phyloP scores from a whole-genome alignment of 92 coral and sea anemone species.

The Umimayanthus kanabou region DNA sequence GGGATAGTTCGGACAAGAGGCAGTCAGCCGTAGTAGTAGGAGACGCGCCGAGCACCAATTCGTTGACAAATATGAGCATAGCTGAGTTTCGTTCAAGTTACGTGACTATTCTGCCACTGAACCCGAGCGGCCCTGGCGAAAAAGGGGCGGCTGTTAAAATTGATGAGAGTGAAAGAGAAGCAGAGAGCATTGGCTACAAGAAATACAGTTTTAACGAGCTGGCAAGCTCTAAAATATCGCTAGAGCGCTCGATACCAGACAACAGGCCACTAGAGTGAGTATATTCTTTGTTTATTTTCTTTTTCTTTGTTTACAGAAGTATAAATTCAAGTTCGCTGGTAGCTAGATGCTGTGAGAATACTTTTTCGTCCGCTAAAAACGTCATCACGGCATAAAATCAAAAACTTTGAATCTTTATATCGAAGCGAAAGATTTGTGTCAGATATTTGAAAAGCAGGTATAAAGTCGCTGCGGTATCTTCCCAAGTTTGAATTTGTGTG shows the following conservation, averaged over 20 bases:
- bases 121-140: conserved; percentile 67
- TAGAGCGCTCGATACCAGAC: conserved; percentile 89
- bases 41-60: conserved; percentile 7
- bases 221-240: conserved; percentile 88
- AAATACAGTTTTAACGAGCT: conserved; percentile 88
- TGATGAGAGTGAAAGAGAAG: conserved; percentile 48
- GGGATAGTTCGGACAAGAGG: conserved; percentile 23
- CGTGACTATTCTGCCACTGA: conserved; percentile 62
- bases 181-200: conserved; percentile 64
- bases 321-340: conserved; percentile 1
- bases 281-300: background rate
- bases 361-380: background rate
- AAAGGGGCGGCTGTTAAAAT: conserved; percentile 58
- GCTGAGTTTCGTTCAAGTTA: conserved; percentile 65
- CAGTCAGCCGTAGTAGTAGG: background rate
- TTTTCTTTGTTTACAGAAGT: conserved; percentile 4
- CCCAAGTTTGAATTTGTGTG: conserved; percentile 6
- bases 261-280: conserved; percentile 90
- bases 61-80: conserved; percentile 40
- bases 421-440: background rate
- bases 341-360: background rate
- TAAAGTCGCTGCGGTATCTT: background rate
- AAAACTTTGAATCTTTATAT: background rate
- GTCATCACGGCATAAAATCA: background rate
- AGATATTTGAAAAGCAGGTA: background rate